A percentile compares a stretch with the other conserved stretches of the same genome.
These are phyloP conservation scores for Elephas maximus DNA, from an alignment of 2,113 vertebrate species.

Conservation along the genomic window DNA sequence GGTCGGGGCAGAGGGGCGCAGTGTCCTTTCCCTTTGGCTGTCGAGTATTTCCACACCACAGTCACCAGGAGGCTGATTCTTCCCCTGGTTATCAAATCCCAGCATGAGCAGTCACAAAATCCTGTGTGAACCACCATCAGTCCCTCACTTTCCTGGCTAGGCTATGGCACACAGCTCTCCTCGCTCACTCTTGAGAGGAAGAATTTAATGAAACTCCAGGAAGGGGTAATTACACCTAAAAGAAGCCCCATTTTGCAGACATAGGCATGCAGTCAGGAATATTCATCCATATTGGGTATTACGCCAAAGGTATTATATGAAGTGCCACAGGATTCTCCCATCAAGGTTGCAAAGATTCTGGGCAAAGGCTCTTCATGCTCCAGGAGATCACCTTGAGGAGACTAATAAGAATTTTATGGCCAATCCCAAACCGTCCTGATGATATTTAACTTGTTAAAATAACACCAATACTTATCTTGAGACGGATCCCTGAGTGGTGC, in stretches of 20 bases:
- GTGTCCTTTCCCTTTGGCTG: neutral
- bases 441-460: neutral
- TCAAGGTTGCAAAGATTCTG: neutral
- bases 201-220: neutral
- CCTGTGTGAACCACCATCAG: neutral
- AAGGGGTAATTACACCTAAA: neutral
- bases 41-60: neutral
- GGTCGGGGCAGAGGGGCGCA: neutral
- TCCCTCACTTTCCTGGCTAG: fast-evolving
- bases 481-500: neutral
- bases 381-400: neutral
- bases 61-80: neutral
- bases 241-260: neutral
- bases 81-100: neutral
- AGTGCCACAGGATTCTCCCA: neutral
- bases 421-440: neutral
- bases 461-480: neutral
- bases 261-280: neutral
- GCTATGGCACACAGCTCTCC: fast-evolving
- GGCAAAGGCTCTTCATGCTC: neutral
- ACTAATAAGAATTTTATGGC: neutral
- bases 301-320: neutral
- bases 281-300: neutral
- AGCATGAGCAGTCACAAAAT: neutral
- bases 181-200: neutral